A percentile compares a stretch with the other conserved stretches of the same genome.
phyloP scores from a whole-genome alignment of 2,888 invertebrate genomes.

The Drosophila gaucha region DNA sequence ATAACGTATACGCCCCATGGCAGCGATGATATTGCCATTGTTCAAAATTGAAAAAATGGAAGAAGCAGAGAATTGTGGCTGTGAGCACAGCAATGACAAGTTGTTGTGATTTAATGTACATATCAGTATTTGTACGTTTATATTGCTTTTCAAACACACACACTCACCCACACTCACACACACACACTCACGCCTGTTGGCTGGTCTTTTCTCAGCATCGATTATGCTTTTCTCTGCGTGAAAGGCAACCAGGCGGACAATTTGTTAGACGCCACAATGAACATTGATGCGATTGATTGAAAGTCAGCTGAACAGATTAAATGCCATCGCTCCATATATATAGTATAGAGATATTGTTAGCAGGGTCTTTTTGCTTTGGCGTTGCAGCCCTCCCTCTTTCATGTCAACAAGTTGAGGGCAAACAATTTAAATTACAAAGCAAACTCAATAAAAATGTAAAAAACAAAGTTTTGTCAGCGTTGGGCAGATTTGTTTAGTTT shows the following conservation, averaged over 20 bases:
- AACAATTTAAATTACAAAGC: conserved; percentile 80
- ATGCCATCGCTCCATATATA: conserved; percentile 38
- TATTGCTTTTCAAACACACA: conserved; percentile 54
- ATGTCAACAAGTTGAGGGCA: conserved; percentile 75
- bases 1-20: conserved; percentile 45
- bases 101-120: conserved; percentile 72
- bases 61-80: conserved; percentile 46
- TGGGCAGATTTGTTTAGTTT: conserved; percentile 69
- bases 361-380: neutral
- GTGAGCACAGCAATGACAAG: conserved; percentile 53
- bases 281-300: conserved; percentile 80
- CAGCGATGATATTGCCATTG: conserved; percentile 62
- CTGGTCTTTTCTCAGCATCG: conserved; percentile 60
- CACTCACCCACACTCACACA: conserved; percentile 1
- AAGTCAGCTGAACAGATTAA: conserved; percentile 73
- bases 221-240: conserved; percentile 59
- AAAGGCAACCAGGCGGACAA: conserved; percentile 63
- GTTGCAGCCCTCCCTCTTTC: conserved; percentile 5
- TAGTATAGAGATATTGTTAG: neutral
- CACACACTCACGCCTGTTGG: neutral
- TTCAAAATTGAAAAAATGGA: conserved; percentile 63
- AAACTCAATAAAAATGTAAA: conserved; percentile 79
- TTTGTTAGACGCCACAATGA: conserved; percentile 75
- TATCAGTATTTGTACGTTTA: conserved; percentile 63
- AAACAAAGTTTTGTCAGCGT: conserved; percentile 52